These are phyloP conservation scores for Pollenia griseotomentosa DNA, from an alignment of 2,888 invertebrate species.

Conservation along the genomic window DNA sequence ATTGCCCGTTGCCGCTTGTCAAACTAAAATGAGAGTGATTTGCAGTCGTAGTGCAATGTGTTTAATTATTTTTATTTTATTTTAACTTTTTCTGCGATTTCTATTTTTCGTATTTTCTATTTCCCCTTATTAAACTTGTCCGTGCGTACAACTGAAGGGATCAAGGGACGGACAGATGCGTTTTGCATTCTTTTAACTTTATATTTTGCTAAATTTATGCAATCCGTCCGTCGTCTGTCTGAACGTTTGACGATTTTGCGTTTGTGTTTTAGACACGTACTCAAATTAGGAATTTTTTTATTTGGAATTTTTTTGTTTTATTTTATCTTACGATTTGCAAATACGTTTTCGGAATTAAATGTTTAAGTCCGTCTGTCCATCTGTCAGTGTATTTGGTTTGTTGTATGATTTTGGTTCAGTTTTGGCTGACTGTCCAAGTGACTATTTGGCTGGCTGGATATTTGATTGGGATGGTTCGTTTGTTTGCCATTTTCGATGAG, in stretches of 20 bases:
- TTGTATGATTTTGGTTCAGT: conserved; percentile 42
- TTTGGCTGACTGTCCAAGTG: conserved; percentile 24
- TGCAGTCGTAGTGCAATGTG: conserved; percentile 79
- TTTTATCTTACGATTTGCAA: conserved; percentile 57
- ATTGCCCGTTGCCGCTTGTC: conserved; percentile 39
- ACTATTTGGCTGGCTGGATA: conserved; percentile 36
- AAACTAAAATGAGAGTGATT: conserved; percentile 80
- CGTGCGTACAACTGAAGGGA: conserved; percentile 16
- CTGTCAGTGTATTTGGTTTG: not conserved
- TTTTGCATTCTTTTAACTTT: conserved; percentile 47
- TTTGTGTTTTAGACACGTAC: conserved; percentile 70
- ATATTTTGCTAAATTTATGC: conserved; percentile 55
- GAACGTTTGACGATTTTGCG: conserved; percentile 48
- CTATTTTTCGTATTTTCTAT: conserved; percentile 18
- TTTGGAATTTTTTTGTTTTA: conserved; percentile 30
- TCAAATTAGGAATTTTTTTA: conserved; percentile 67
- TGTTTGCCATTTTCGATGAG: conserved; percentile 65
- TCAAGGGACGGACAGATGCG: conserved; percentile 2
- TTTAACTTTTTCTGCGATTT: conserved; percentile 27
- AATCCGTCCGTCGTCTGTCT: conserved; percentile 44
- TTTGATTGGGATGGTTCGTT: conserved; percentile 44
- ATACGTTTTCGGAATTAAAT: conserved; percentile 69
- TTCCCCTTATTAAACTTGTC: conserved; percentile 32
- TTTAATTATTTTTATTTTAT: conserved; percentile 69
- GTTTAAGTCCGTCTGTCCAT: conserved; percentile 20